Evolutionary conservation across 2,113 vertebrate species (phyloP), one percentile per base, ranked within the genome.

Genomic region (Todiramphus saurophagus): DNA sequence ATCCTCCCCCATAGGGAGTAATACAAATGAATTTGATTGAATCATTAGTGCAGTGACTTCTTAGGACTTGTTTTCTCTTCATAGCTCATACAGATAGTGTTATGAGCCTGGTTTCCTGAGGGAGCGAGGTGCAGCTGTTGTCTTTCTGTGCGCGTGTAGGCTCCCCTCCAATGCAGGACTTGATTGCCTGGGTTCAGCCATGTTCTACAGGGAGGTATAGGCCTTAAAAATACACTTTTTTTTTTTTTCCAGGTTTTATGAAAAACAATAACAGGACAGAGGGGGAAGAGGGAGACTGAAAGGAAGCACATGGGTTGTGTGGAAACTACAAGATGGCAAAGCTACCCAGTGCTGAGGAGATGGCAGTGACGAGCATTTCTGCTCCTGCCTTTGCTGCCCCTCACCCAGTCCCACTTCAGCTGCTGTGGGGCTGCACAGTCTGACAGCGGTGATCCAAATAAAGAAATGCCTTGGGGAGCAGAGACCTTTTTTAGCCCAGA

Each of bases 381-480:
- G 21, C 67, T 59, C n/a, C 19, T 11, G 35, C 53, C 46, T 68
- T 58, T 39, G 50, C 58, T 58, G 37, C 58, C 35, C 23, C 56
- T 70, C 56, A 21, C 35, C 15, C 4, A 0, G 27, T 78, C 39
- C 39, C 2, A 1, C 21, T 30, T 62, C 41, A 56, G 78, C 78
- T 63, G 78, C 60, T 31, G 33, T 20, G 60, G 23, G 53, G 16
- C 83, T 1, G 0, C 1, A 1, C 0, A 1, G 10, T 25, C 56
- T 48, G 31, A 48, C 5, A 73, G 50, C 0, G 0, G 33, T 15
- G 33, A 80, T 92, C 44, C 63, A 76, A 80, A 74, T 58, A 39
- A 60, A 89, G n/a, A 90, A 77, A 55, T 30, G 31, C 50, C 41
- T 7, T 16, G 37, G n/a, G 74, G 43, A 75, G 56, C 31, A 35